Conservation (phyloP, 64 coral and sea anemone species). For the Actinia tenebrosa region DNA sequence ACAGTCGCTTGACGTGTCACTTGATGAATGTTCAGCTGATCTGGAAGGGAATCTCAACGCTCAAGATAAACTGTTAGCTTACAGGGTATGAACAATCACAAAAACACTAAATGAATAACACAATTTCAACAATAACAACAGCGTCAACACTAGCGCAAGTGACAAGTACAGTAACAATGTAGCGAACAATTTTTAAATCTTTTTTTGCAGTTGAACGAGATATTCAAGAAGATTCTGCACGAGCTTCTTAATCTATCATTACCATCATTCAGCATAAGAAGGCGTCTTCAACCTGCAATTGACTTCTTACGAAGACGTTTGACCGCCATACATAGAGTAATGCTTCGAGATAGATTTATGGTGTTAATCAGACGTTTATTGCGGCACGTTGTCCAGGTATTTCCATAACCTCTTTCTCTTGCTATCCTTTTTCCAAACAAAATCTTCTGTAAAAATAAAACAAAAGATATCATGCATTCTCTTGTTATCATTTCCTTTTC, state of each 20-base stretch:
- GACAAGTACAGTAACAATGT: not conserved
- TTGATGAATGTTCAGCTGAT: slow-evolving; percentile 1
- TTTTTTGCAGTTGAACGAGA: slow-evolving; percentile 54
- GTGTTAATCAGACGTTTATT: slow-evolving; percentile 41
- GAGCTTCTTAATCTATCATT: slow-evolving; percentile 46
- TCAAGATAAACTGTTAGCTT: slow-evolving; percentile 44
- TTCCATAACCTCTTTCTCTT: not conserved
- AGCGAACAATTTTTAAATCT: not conserved
- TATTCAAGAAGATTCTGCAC: slow-evolving; percentile 52
- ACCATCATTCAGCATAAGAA: slow-evolving; percentile 40
- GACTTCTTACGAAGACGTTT: slow-evolving; percentile 60
- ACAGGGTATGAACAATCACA: slow-evolving; percentile 49
- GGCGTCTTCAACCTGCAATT: slow-evolving; percentile 60
- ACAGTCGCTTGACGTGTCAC: not conserved
- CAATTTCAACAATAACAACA: no score
- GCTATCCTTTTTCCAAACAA: not conserved
- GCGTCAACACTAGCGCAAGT: no score
- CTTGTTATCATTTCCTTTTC: not conserved
- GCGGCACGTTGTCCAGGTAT: slow-evolving; percentile 47
- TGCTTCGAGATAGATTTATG: slow-evolving; percentile 55
- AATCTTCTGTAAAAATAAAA: not conserved
- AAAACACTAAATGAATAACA: no score
- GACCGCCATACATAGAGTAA: slow-evolving; percentile 34
- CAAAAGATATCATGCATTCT: not conserved
- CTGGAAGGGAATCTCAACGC: not conserved